Evolutionary conservation across 2,113 vertebrate genomes (phyloP), one percentile per base, ranked within the genome.

Genomic region (Bolborhynchus lineola): DNA sequence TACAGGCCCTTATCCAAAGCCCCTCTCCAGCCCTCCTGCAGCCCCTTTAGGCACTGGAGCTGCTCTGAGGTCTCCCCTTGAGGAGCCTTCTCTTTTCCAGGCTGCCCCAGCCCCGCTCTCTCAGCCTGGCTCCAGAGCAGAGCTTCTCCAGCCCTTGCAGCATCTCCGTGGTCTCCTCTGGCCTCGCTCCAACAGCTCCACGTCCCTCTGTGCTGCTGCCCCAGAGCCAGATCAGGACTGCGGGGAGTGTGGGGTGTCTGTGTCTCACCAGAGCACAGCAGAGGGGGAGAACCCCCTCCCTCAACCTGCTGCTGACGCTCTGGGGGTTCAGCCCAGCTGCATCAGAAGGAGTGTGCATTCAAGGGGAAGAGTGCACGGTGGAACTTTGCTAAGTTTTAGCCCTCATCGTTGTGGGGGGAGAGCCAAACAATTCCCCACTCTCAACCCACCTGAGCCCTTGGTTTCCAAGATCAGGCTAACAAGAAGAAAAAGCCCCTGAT

Each of bases 351-450:
- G 13, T 16, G 21, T 59, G 57, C 57, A 23, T 59, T 59, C 55
- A 59, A 74, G 5, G 2, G 53, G 18, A 47, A 44, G 7, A 71
- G 25, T 0, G 3, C 24, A n/a, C 31, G 16, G 59, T 8, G 28
- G 7, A 67, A 46, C 20, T 28, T 41, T 29, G 12, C 37, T n/a
- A 60, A 26, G 20, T 71, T 88, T 79, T 49, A 82, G 46, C 31
- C 35, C 17, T 37, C 5, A 21, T 15, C 21, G 13, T 0, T 9
- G 6, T 16, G 13, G 33, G 2, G 15, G 8, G 17, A 26, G 4
- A 5, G 28, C 6, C 21, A 37, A 21, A 3, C 57, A 52, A 42
- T 37, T 64, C 41, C 35, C 9, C 16, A 47, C 23, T 46, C 17
- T 8, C 21, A 24, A 20, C 6, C 13, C 13, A 10, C 35, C 37